Conservation (phyloP, 2,888 invertebrate species). For the Cheilosia impressa region DNA sequence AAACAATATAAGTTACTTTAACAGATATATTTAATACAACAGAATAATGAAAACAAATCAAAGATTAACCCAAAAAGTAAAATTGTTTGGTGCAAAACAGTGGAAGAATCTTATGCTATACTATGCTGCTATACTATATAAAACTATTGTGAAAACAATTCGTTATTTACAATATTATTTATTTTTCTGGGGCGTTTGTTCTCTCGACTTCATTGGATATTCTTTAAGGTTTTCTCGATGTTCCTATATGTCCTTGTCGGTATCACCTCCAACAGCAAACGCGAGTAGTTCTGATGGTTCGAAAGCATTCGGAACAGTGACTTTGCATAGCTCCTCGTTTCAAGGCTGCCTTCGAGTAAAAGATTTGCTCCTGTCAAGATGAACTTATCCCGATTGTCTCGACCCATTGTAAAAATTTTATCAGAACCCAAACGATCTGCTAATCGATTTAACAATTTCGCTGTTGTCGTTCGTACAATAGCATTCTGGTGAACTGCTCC, state of each 20-base stretch:
- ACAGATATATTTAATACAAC: slow-evolving; percentile 47
- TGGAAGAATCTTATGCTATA: slow-evolving; percentile 43
- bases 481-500: slow-evolving; percentile 94
- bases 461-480: slow-evolving; percentile 92
- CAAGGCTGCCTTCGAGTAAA: slow-evolving; percentile 93
- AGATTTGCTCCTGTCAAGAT: slow-evolving; percentile 92
- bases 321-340: slow-evolving; percentile 92
- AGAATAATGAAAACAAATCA: slow-evolving; percentile 15
- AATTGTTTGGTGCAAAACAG: slow-evolving; percentile 26
- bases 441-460: slow-evolving; percentile 89
- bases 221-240: slow-evolving; percentile 90
- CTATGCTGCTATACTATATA: slow-evolving; percentile 11
- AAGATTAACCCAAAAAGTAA: background rate
- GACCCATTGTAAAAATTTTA: slow-evolving; percentile 88
- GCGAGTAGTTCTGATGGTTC: slow-evolving; percentile 90
- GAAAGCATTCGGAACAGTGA: slow-evolving; percentile 90
- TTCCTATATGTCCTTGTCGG: slow-evolving; percentile 91
- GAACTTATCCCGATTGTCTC: slow-evolving; percentile 91
- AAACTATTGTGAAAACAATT: slow-evolving; percentile 8
- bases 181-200: background rate
- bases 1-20: slow-evolving; percentile 9
- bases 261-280: slow-evolving; percentile 91
- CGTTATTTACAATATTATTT: slow-evolving; percentile 53
- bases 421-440: slow-evolving; percentile 90
- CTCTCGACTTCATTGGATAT: slow-evolving; percentile 77